Percentiles rank a stretch among this genome's conserved stretches.
Conservation (phyloP, 37 sponge, comb jelly and placozoan genomes). For the Mnemiopsis leidyi region DNA sequence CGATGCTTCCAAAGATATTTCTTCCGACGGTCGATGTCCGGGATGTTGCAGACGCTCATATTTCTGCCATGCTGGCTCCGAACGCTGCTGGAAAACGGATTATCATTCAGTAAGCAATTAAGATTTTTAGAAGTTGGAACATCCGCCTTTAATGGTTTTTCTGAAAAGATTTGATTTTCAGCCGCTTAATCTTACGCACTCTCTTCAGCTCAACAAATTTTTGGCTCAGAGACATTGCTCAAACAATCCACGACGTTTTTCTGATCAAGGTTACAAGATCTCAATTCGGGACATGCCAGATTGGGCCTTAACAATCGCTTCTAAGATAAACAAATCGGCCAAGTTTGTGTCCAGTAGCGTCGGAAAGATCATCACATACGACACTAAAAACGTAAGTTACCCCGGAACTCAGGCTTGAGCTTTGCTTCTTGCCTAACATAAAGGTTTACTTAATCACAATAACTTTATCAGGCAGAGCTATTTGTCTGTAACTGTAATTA, state of each 20-base stretch:
- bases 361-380: constrained; percentile 12
- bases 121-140: constrained; percentile 60
- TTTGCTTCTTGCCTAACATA: too few relatives aligned
- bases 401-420: too few relatives aligned
- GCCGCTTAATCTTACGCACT: neutral
- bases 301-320: neutral
- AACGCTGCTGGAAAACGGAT: constrained; percentile 71
- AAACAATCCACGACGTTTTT: constrained; percentile 72
- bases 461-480: too few relatives aligned
- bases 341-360: neutral
- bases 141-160: constrained; percentile 8
- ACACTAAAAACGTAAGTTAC: neutral
- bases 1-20: constrained; percentile 70
- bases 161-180: neutral
- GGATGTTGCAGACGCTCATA: constrained; percentile 84
- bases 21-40: constrained; percentile 78
- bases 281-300: constrained; percentile 21
- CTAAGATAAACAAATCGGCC: constrained; percentile 14
- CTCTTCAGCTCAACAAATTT: neutral
- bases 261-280: constrained; percentile 76
- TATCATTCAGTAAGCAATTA: constrained; percentile 43
- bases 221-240: constrained; percentile 69
- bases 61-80: constrained; percentile 77
- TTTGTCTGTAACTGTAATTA: too few relatives aligned
- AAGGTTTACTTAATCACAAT: too few relatives aligned